These are phyloP conservation scores for Melanotaenia maccullochi DNA, from an alignment of 2,797 vertebrate genomes.

Conservation along the genomic window DNA sequence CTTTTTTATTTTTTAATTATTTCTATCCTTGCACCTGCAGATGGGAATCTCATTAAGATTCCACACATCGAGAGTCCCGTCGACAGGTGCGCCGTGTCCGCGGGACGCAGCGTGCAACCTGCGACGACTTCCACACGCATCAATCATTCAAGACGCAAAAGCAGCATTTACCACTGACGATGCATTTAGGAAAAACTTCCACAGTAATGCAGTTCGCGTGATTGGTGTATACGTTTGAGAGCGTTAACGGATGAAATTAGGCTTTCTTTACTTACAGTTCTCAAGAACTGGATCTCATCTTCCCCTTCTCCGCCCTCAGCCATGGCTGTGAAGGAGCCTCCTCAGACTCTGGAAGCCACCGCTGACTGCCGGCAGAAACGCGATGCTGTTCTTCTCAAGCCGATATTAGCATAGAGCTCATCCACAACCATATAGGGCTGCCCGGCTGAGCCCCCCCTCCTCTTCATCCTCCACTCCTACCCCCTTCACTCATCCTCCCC, in stretches of 20 bases:
- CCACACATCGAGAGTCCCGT: slow-evolving; percentile 44
- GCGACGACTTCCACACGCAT: slow-evolving; percentile 45
- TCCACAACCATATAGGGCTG: slow-evolving; percentile 96
- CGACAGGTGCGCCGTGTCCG: slow-evolving; percentile 73
- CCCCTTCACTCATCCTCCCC: not conserved
- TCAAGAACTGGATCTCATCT: slow-evolving; percentile 98
- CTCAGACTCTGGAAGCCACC: slow-evolving; percentile 88
- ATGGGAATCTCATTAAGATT: slow-evolving; percentile 59
- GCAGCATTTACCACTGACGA: slow-evolving; percentile 5
- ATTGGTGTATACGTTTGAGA: not conserved
- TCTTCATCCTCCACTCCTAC: slow-evolving; percentile 30
- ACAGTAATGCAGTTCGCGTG: slow-evolving; percentile 21
- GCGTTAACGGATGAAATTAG: slow-evolving; percentile 10
- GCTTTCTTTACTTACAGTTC: slow-evolving; percentile 91
- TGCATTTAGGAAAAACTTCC: slow-evolving; percentile 43
- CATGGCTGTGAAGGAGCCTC: slow-evolving; percentile 93
- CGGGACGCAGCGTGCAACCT: slow-evolving; percentile 46
- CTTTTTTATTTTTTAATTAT: not conserved
- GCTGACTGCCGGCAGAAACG: slow-evolving; percentile 84
- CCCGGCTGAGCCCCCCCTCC: slow-evolving; percentile 52
- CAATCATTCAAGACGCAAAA: slow-evolving; percentile 10
- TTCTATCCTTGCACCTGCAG: slow-evolving; percentile 69
- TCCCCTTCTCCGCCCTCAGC: slow-evolving; percentile 96
- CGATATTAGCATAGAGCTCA: slow-evolving; percentile 93
- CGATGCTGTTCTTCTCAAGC: slow-evolving; percentile 82